Base-by-base conservation (phyloP, 2,888 invertebrate genomes). In the Sympetrum striolatum region DNA sequence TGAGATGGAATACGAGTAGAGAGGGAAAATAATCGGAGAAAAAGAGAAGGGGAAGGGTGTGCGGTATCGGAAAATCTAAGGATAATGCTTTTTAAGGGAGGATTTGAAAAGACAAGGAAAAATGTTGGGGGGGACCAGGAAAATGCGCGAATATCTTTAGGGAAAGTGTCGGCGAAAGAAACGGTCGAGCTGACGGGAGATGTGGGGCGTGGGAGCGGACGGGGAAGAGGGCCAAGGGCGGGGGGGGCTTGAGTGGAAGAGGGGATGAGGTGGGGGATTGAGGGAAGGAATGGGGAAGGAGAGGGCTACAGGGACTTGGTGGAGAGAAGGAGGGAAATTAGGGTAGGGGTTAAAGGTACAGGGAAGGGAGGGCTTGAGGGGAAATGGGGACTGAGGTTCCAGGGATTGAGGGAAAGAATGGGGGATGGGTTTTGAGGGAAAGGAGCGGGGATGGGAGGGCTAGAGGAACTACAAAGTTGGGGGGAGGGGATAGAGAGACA, bases 141-240 rank as follows among this genome's bases (percentile, higher is more conserved):
- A 37, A 86, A 58, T 60, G 86, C 37, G 86, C 22, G 60, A 86
- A 37, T 58, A 86, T 82, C 81, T 58, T 25, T 35, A n/a, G 86
- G 37, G 60, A 86, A 86, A 60, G 60, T 60, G 60, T 22, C 58
- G 35, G 60, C 18, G 60, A 60, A 60, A 86, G 37, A 37, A 86
- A n/a, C 22, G 60, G 60, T 37, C 37, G 60, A 60, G 86, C 58
- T 64, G 73, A n/a, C 22, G 60, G 86, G 37, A 0, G n/a, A 58
- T 35, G 60, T 53, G 4, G 58, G 86, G 60, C 0, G 86, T 35
- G n/a, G 35, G 53, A 58, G 18, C 15, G 35, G 53, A 48, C 2
- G 58, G 86, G 6, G 35, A 39, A 22, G 39, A 10, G 18, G 37
- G 37, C 6, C 53, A 14, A 6, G 37, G n/a, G n/a, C 12, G 86